Base-by-base conservation (phyloP, 2,888 invertebrate species). In the Acronicta psi region DNA sequence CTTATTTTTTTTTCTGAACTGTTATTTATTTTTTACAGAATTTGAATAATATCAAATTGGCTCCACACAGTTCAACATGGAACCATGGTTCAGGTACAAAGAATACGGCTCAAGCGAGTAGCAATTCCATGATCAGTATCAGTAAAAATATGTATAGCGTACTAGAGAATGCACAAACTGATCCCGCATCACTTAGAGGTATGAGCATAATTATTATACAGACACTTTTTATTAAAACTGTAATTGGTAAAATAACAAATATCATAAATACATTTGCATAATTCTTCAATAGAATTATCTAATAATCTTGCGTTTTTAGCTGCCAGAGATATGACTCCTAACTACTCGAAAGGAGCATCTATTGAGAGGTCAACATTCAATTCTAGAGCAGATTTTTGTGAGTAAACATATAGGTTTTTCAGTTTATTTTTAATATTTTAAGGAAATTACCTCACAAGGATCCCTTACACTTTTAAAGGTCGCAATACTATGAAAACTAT, bases 361-460 rank as follows among this genome's bases (percentile, higher is more conserved):
- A 94, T 94, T 57, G 94, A 94, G 76, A 83, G 94, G 57, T 94
- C 94, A 0, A 93, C 93, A 53, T 94, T 94, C 66, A 93, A 89
- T 68, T 89, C 92, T 13, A 85, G 89, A 78, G 86, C 83, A 61
- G 92, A 93, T 47, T 91, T 86, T 66, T 81, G 92, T 93, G 79
- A 91, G 91, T 90, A 67, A 14, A 16, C 9, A 25, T 18, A 41
- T 37, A 41, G 2, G 14, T 17, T 34, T 34, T 34, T n/a, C 7
- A 4, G 5, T 34, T 34, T 13, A 2, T 13, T 31, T 31, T 13
- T 31, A 13, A 34, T n/a, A n/a, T n/a, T n/a, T 34, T n/a, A n/a
- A 34, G n/a, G n/a, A n/a, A n/a, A n/a, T n/a, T n/a, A n/a, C n/a
- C n/a, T n/a, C n/a, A n/a, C n/a, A n/a, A n/a, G n/a, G n/a, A n/a